Base-by-base conservation (phyloP, 2,113 vertebrate species). In the Proteles cristata region DNA sequence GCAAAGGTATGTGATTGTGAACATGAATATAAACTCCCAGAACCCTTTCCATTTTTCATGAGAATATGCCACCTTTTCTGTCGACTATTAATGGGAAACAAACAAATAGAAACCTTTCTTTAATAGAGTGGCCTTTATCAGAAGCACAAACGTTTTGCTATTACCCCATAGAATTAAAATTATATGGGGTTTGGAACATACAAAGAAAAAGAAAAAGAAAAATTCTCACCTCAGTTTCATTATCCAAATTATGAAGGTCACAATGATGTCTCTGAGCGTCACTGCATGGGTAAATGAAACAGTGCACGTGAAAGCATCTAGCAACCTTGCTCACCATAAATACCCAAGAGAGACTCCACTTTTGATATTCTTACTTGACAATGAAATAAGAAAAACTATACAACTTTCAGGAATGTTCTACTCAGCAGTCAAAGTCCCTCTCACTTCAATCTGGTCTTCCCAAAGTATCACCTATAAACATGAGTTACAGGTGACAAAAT, bases 1-100 rank as follows among this genome's bases (percentile, higher is more conserved):
- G 50, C 1, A 77, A 81, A 96, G 97, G 97, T 97, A 97, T 33
- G 97, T 11, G 19, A 17, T 23, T 28, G 28, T 31, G 33, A 31
- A 88, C 25, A 35, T 9, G 66, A 86, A 81, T 58, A 33, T 26
- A 79, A 71, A 12, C 17, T 79, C 16, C 10, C 31, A 71, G 69
- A 31, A 92, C 17, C 58, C 15, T 17, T 81, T 23, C 26, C 39
- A 39, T 39, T 39, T 23, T 48, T 39, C 28, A 77, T 94, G 73
- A 1, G 4, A 93, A 71, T n/a, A 19, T 3, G 25, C 4, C 4
- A 53, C 2, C 48, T 82, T 71, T 5, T 43, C 39, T 63, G 15
- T 39, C 25, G 92, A 86, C 35, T 17, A 58, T 58, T 58, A 55
- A 73, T 86, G 82, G 82, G 26, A 92, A 43, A 66, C 4, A 58